phyloP scores from a whole-genome alignment of 2,113 vertebrate genomes.

The Morone chrysops region DNA sequence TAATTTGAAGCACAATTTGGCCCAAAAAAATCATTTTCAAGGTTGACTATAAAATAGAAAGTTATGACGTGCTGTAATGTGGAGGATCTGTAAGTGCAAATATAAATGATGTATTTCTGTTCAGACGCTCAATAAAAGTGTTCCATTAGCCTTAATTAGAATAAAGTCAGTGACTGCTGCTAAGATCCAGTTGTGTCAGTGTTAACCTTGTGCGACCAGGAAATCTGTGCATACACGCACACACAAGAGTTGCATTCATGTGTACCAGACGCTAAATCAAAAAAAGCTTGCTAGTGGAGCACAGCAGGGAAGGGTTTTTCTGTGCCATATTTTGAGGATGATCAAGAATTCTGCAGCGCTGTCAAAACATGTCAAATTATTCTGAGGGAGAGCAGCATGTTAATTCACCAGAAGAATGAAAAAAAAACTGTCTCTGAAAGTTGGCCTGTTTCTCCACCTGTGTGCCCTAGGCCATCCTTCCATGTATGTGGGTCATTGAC shows the following conservation, averaged over 20 bases:
- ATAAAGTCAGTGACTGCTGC: not conserved
- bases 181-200: not conserved
- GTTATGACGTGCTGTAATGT: not conserved
- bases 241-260: not conserved
- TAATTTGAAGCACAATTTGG: no score
- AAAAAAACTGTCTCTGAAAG: not conserved
- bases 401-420: not conserved
- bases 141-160: not conserved
- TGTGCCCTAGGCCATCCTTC: not conserved
- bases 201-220: not conserved
- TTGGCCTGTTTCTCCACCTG: not conserved
- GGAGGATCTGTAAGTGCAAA: not conserved
- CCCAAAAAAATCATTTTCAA: not conserved
- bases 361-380: not conserved
- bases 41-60: not conserved
- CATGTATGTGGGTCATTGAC: conserved; percentile 29
- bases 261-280: not conserved
- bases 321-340: not conserved
- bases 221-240: no score
- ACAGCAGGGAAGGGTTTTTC: conserved; percentile 7
- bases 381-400: not conserved
- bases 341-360: not conserved
- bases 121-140: not conserved
- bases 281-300: not conserved
- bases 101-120: not conserved